Base-by-base conservation (phyloP, 2,113 vertebrate genomes). In the Clarias batrachus region DNA sequence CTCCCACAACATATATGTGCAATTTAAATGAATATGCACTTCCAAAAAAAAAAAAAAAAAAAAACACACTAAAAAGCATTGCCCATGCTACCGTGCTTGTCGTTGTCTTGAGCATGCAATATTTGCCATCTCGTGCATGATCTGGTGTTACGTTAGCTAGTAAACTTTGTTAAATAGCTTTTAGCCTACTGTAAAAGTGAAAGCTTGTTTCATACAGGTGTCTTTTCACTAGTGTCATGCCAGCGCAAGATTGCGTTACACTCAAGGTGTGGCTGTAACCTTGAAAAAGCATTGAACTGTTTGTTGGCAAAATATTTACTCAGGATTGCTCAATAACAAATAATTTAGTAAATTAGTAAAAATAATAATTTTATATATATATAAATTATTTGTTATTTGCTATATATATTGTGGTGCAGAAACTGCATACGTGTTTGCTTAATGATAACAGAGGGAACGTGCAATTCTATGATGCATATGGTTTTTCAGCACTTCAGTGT, bases 281-380 rank as follows among this genome's bases (percentile, higher is more conserved):
- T 73, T 81, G 33, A 70, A 78, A 81, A 60, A 14, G 27, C 16
- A 41, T 48, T 78, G 21, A 79, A 37, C 63, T 30, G 5, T 52
- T 80, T 80, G 84, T 59, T 80, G 63, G 66, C 23, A 57, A 86
- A 86, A 86, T 59, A 86, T 70, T 80, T 57, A 79, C 48, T 17
- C 25, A 78, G 19, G 21, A 37, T n/a, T 19, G n/a, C 74, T 78
- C 13, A n/a, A 78, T 56, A 14, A 56, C 52, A 56, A 19, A 78
- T 57, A 0, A 56, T 16, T 27, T 27, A 27, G 52, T 33, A 33
- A 33, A 33, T 33, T 33, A 33, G 30, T 33, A 33, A 33, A 33
- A 33, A 33, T 33, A 33, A 33, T 33, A 1, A 33, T 33, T 33
- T 33, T 33, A 33, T 33, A 33, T 33, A 33, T 33, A 33, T 33